Base-by-base conservation (phyloP, 2,113 vertebrate genomes). In the Carassius auratus region DNA sequence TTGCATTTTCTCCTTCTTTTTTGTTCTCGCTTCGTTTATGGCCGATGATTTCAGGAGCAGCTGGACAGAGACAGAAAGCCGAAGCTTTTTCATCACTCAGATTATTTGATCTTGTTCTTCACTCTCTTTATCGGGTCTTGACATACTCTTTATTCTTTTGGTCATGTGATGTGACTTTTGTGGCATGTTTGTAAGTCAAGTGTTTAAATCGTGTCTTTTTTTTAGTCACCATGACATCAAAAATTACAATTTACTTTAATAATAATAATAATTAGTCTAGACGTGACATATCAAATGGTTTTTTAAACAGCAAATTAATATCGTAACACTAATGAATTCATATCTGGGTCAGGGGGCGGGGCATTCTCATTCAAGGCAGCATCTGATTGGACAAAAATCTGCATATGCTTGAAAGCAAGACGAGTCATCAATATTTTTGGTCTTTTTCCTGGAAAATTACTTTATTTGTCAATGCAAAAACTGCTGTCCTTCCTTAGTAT, bases 11-110 rank as follows among this genome's bases (percentile, higher is more conserved):
- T 5, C 97, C 97, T 93, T 99, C 98, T 0, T 99, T 99, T 84
- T 97, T 98, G 89, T 99, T 99, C 92, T 99, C 98, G 13, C 98
- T 99, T 84, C 96, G 91, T 92, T 99, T 99, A 92, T 99, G 97
- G 61, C 97, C 96, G 14, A 93, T 97, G 92, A 99, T 96, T 74
- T 96, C 95, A 64, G 98, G 98, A 90, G 86, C 90, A 85, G 97
- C 98, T 99, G 83, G 0, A 87, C 50, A 91, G 52, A 89, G 23
- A 89, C 4, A 81, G 59, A 30, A 38, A 38, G 36, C 36, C 3
- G 42, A 42, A 42, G 42, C 42, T 42, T 42, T 42, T 42, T 38
- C 38, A 38, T 38, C 38, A 38, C 38, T 50, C 48, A 50, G 48
- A 50, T 50, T 50, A 13, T 12, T 13, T 50, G 0, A 50, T 13